Conservation (phyloP, 2,888 invertebrate genomes). For the Ashinkailepas kermadecensis region DNA sequence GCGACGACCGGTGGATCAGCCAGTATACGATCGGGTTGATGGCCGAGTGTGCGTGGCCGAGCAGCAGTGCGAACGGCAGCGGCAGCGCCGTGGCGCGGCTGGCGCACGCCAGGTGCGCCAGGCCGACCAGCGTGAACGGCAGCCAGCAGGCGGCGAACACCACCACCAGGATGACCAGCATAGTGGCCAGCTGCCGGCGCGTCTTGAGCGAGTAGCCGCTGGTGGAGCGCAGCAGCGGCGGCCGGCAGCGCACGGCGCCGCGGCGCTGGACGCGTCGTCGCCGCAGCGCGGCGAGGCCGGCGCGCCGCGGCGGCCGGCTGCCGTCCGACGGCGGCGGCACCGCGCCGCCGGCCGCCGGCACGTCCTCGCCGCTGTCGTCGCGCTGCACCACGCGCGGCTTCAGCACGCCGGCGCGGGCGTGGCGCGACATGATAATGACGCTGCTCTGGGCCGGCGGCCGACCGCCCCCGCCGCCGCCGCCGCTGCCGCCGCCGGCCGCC, state of each 20-base stretch:
- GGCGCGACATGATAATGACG: slow-evolving; percentile 37
- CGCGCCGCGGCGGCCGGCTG: no score
- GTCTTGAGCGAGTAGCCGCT: slow-evolving; percentile 51
- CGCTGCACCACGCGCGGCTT: slow-evolving; percentile 29
- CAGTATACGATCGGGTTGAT: slow-evolving; percentile 72
- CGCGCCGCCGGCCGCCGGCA: neutral
- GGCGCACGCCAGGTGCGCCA: slow-evolving; percentile 46
- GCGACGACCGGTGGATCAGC: slow-evolving; percentile 54
- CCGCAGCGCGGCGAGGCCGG: no score
- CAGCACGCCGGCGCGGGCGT: slow-evolving; percentile 32
- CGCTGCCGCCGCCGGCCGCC: slow-evolving; percentile 53
- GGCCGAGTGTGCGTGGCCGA: slow-evolving; percentile 71
- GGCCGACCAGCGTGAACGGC: slow-evolving; percentile 59
- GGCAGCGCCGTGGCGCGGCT: slow-evolving; percentile 48
- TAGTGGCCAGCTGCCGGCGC: slow-evolving; percentile 63
- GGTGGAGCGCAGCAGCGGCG: slow-evolving; percentile 30
- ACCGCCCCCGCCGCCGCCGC: slow-evolving; percentile 27
- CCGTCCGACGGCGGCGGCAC: slow-evolving; percentile 26
- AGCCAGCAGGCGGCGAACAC: slow-evolving; percentile 71
- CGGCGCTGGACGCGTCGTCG: no score
- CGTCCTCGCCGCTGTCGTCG: slow-evolving; percentile 25
- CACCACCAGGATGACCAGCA: slow-evolving; percentile 57
- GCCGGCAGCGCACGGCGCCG: slow-evolving; percentile 34
- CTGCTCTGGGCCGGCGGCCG: slow-evolving; percentile 32
- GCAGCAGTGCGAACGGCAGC: slow-evolving; percentile 48